These are phyloP conservation scores for Timema cristinae DNA, from an alignment of 2,888 invertebrate species.

Conservation along the genomic window DNA sequence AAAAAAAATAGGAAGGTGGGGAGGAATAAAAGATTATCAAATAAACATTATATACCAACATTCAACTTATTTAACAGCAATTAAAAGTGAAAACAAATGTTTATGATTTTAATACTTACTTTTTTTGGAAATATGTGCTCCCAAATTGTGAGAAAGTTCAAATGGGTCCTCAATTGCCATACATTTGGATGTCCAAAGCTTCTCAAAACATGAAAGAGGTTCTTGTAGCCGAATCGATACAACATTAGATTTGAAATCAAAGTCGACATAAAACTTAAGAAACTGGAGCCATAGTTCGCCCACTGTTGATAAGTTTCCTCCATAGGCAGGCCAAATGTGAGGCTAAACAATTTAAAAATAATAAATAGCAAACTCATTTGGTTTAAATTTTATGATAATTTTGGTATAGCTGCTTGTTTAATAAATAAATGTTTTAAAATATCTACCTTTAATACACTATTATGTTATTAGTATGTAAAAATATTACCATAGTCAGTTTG, in stretches of 20 bases:
- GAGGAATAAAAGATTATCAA: too few species aligned
- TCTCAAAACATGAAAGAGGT: conserved; percentile 50
- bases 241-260: conserved; percentile 49
- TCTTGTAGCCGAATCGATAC: conserved; percentile 47
- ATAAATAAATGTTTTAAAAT: too few species aligned
- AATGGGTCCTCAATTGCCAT: conserved; percentile 61
- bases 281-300: conserved; percentile 52
- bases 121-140: conserved; percentile 50
- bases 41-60: too few species aligned
- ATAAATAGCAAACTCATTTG: not conserved
- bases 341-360: conserved; percentile 29
- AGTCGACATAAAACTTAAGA: conserved; percentile 52
- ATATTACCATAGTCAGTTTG: too few species aligned
- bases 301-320: conserved; percentile 45
- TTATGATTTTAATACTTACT: conserved; percentile 44
- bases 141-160: conserved; percentile 54
- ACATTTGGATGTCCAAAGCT: conserved; percentile 51
- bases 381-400: too few species aligned
- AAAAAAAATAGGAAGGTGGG: too few species aligned
- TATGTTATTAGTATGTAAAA: too few species aligned
- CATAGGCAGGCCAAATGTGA: conserved; percentile 45
- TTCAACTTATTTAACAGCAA: too few species aligned
- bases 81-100: not conserved
- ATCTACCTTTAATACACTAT: not conserved
- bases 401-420: too few species aligned